Base-by-base conservation (phyloP, 1,140 invertebrate genomes). In the Nasonia longicornis region DNA sequence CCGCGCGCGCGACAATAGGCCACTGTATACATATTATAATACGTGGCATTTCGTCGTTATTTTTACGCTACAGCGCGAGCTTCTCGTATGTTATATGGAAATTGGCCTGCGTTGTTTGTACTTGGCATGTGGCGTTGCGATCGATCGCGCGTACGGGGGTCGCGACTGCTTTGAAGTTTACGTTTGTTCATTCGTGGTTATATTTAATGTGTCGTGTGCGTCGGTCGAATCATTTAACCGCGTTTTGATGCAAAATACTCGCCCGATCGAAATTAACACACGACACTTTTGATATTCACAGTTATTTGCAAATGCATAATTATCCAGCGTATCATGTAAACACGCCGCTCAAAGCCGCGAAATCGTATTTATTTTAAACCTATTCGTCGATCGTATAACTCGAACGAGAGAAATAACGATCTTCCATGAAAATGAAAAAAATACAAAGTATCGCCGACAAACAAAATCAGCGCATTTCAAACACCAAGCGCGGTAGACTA, bases 1-100 rank as follows among this genome's bases (percentile, higher is more conserved):
- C n/a, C 31, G 58, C 66, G n/a, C 66, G 22, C 81, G 87, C 86
- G 87, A 89, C 88, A 88, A 89, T 88, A 86, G 87, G 87, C 85
- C 86, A 86, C 86, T 84, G 14, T 83, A 81, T 69, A 48, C 26
- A 77, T 14, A n/a, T 69, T 42, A 20, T 70, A 70, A 42, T 81
- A 83, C 67, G 83, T 87, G 86, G 85, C 38, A 42, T 42, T 42
- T 42, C 85, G 86, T 87, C 87, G 83, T 88, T 87, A 86, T 58
- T 16, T 81, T 77, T 48, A 77, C 67, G 52, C 38, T 58, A 2
- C 16, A 64, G n/a, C 35, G 48, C 70, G 26, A 29, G 31, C 14
- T 69, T 69, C 16, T 1, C 38, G 10, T 31, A 26, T n/a, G 2
- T 31, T 14, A 22, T 52, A 29, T 73, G 52, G 52, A 75, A 75